phyloP scores from a whole-genome alignment of 2,797 vertebrate species.

The Neomorphus geoffroyi region DNA sequence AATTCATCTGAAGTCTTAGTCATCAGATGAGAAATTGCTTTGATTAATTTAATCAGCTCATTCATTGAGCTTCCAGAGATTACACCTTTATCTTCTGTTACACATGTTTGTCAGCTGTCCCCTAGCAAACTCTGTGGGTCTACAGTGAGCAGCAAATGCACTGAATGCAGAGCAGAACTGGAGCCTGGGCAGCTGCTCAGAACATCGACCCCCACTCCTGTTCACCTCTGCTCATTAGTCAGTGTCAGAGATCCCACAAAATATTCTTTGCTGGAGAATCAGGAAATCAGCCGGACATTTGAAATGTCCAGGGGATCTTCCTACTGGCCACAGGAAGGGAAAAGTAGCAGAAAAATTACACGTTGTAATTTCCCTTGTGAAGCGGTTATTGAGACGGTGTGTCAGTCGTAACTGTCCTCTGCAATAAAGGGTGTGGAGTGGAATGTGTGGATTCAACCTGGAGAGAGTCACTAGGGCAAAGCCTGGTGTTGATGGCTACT shows the following conservation, averaged over 20 bases:
- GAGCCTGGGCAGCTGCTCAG: neutral
- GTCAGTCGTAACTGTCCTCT: neutral
- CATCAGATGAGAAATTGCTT: neutral
- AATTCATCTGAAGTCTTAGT: neutral
- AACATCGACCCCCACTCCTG: neutral
- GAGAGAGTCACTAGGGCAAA: neutral
- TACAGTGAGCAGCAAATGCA: neutral
- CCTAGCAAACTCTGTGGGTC: neutral
- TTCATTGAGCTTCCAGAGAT: neutral
- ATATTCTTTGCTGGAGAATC: neutral
- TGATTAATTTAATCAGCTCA: neutral
- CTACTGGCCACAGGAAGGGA: neutral
- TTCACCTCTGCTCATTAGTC: neutral
- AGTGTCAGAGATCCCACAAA: neutral
- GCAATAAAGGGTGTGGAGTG: neutral
- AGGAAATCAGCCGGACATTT: neutral
- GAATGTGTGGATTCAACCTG: neutral
- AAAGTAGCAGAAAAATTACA: neutral
- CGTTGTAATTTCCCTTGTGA: neutral
- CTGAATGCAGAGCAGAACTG: neutral
- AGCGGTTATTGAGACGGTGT: neutral
- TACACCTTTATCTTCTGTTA: neutral
- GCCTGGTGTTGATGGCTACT: neutral
- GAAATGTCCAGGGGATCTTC: neutral
- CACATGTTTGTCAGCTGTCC: neutral